These are phyloP conservation scores for Alectoris magna DNA, from an alignment of 2,797 vertebrate genomes.

Conservation along the genomic window DNA sequence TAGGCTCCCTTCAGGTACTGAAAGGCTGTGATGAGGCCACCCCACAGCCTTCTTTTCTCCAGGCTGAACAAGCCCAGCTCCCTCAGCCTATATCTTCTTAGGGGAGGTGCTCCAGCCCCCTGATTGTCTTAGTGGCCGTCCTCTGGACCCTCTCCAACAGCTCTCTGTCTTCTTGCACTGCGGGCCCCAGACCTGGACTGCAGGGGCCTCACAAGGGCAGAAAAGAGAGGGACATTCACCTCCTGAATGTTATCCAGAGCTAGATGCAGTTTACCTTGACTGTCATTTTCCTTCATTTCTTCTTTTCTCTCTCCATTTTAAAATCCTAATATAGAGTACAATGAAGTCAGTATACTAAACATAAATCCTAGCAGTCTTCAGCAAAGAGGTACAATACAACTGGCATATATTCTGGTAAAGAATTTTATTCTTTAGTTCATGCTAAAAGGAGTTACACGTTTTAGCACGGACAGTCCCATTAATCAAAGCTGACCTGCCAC, in stretches of 20 bases:
- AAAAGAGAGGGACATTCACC: too few relatives aligned
- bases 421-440: neutral
- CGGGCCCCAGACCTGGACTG: too few relatives aligned
- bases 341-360: neutral
- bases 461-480: neutral
- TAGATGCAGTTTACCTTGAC: neutral
- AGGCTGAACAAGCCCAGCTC: neutral
- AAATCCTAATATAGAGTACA: accelerated
- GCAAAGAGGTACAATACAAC: neutral
- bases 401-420: neutral
- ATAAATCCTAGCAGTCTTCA: neutral
- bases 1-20: too few relatives aligned
- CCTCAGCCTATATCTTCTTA: too few relatives aligned
- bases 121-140: too few relatives aligned
- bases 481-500: neutral
- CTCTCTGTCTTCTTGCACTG: too few relatives aligned
- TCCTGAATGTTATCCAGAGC: neutral
- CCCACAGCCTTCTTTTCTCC: too few relatives aligned
- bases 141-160: too few relatives aligned
- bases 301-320: neutral
- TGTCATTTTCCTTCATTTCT: neutral
- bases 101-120: too few relatives aligned
- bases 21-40: too few relatives aligned
- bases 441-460: neutral
- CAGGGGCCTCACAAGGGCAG: too few relatives aligned